Evolutionary conservation across 2,113 vertebrate species (phyloP).

Genomic region (Rhinoderma darwinii): DNA sequence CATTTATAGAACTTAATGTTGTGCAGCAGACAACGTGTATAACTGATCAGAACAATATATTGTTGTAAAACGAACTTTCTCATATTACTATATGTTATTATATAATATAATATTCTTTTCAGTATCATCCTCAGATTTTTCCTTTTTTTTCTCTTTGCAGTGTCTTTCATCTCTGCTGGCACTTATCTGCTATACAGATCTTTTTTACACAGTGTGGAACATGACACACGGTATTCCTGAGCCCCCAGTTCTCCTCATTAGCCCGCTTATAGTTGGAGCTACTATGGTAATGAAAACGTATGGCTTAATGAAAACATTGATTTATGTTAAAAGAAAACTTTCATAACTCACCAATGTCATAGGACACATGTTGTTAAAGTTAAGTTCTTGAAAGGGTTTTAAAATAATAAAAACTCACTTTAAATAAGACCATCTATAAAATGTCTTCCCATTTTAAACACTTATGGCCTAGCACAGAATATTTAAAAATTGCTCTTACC

Average conservation of each 20-base stretch:
- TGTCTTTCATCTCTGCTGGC: conserved; percentile 47
- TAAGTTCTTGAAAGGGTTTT: too few species aligned
- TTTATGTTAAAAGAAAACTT: too few species aligned
- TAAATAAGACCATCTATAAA: too few species aligned
- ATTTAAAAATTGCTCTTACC: too few species aligned
- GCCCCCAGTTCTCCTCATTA: conserved; percentile 52
- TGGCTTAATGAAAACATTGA: background rate
- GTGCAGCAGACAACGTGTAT: background rate
- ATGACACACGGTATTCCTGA: conserved; percentile 37
- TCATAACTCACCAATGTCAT: too few species aligned
- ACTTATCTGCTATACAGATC: conserved; percentile 54
- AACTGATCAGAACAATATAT: background rate
- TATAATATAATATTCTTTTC: background rate
- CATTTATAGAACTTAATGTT: background rate
- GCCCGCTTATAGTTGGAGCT: conserved; percentile 46
- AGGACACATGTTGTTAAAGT: too few species aligned
- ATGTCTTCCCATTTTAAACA: too few species aligned
- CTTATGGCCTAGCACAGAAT: too few species aligned
- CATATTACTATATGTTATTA: too few species aligned
- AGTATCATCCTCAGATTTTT: background rate
- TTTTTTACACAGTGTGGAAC: conserved; percentile 61
- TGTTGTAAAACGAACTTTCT: background rate
- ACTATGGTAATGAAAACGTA: conserved; percentile 37
- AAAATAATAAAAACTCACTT: too few species aligned
- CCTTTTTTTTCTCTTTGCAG: conserved; percentile 4